phyloP scores from a whole-genome alignment of 2,797 vertebrate genomes.

The Crocodylus rhombifer region DNA sequence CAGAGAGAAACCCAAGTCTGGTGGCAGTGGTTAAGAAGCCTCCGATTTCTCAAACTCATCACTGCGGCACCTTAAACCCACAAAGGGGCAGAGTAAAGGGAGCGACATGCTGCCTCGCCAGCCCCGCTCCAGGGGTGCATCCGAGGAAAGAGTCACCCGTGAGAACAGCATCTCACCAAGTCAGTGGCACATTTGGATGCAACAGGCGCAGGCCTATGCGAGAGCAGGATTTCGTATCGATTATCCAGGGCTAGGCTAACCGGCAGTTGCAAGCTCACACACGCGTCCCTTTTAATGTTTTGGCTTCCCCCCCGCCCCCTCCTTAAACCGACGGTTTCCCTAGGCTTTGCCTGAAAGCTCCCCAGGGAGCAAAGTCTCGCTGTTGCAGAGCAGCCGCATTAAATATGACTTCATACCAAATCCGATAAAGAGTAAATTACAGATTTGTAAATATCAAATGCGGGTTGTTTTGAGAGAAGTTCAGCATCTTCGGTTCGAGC shows the following conservation, averaged over 20 bases:
- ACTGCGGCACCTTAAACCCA: background rate
- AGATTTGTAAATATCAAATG: constrained; percentile 75
- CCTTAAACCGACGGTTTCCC: background rate
- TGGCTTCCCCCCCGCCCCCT: background rate
- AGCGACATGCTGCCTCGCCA: background rate
- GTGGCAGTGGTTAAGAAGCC: background rate
- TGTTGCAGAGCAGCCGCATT: accelerated
- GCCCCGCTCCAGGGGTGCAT: background rate
- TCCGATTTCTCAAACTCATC: background rate
- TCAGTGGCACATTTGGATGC: background rate
- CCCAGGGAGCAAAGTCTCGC: background rate
- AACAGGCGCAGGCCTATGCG: background rate
- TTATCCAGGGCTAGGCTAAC: background rate
- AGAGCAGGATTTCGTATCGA: background rate
- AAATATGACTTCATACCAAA: constrained; percentile 44
- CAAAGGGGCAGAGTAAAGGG: background rate
- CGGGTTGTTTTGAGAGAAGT: constrained; percentile 59
- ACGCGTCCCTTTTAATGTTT: background rate
- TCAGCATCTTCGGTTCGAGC: constrained; percentile 42
- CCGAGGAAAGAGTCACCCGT: background rate
- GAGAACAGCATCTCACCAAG: background rate
- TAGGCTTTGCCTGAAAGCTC: background rate
- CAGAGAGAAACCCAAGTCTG: background rate
- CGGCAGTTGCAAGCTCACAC: background rate
- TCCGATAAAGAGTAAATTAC: constrained; percentile 61